phyloP scores from a whole-genome alignment of 1,140 invertebrate genomes.

The Ostrea denselamellosa region DNA sequence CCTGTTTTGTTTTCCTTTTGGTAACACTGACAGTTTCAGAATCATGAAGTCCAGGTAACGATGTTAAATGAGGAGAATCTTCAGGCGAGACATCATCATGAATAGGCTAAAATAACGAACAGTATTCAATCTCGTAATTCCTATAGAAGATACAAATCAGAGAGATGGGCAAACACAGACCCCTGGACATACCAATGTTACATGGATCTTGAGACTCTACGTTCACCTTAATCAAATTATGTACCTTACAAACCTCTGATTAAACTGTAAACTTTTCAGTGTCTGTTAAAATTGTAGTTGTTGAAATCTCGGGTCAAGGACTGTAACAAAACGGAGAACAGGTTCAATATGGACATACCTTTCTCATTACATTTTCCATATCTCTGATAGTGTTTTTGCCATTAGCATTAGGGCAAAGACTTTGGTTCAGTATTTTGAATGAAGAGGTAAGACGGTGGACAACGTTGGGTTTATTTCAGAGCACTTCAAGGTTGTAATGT shows the following conservation, averaged over 20 bases:
- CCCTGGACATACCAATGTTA: no score
- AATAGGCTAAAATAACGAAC: no score
- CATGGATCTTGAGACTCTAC: neutral
- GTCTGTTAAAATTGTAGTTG: neutral
- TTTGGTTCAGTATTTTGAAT: constrained; percentile 14
- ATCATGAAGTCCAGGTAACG: neutral
- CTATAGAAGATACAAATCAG: no score
- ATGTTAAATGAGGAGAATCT: neutral
- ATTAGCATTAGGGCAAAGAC: neutral
- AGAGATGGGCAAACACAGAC: no score
- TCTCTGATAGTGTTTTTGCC: neutral
- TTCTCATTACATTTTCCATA: constrained; percentile 6
- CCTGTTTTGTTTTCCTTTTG: neutral
- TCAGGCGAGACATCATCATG: neutral
- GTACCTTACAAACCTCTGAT: neutral
- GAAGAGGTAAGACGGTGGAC: constrained; percentile 48
- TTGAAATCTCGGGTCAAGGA: neutral
- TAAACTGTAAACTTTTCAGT: neutral
- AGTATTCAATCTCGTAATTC: no score
- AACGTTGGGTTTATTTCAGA: constrained; percentile 42
- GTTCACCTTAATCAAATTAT: neutral
- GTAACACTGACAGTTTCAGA: neutral
- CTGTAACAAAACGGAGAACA: neutral
- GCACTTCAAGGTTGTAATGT: constrained; percentile 30
- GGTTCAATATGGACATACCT: neutral